These are phyloP conservation scores for Eriocheir sinensis DNA, from an alignment of 1,140 invertebrate species.

Conservation along the genomic window DNA sequence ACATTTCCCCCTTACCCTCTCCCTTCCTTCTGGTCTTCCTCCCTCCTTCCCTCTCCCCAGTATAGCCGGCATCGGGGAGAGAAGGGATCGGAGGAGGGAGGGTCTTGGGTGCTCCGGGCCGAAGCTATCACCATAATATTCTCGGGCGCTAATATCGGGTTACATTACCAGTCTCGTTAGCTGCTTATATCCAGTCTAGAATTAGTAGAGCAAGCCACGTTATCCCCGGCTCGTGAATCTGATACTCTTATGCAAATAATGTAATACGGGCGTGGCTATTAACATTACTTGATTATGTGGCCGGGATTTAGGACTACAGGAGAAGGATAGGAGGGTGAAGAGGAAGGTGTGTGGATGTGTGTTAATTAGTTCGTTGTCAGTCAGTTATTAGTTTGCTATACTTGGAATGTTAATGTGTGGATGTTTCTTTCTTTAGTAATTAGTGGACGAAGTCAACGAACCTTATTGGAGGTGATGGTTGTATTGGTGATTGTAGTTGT, in stretches of 20 bases:
- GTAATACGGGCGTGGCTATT: not conserved
- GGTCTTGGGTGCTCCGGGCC: too few species aligned
- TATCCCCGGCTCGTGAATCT: not conserved
- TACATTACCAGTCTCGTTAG: constrained; percentile 24
- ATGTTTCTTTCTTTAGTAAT: too few species aligned
- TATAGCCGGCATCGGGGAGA: not conserved
- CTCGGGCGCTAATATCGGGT: not conserved
- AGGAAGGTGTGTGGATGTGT: not conserved
- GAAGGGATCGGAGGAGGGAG: too few species aligned
- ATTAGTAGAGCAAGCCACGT: constrained; percentile 11
- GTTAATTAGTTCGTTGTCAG: too few species aligned
- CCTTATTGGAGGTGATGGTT: not conserved
- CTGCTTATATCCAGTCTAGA: constrained; percentile 1
- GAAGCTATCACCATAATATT: constrained; percentile 26
- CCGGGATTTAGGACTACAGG: not conserved
- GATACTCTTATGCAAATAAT: constrained; percentile 32
- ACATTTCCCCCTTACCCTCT: not conserved
- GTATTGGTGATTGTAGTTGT: not conserved
- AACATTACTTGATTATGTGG: not conserved
- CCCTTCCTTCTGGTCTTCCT: not conserved
- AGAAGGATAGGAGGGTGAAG: not conserved
- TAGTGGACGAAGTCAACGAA: too few species aligned
- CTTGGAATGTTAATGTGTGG: not conserved
- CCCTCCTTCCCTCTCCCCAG: not conserved
- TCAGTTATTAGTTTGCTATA: not conserved